Evolutionary conservation across 2,888 invertebrate genomes (phyloP), one percentile per base, ranked within the genome.

Genomic region (Xylocampa areola): DNA sequence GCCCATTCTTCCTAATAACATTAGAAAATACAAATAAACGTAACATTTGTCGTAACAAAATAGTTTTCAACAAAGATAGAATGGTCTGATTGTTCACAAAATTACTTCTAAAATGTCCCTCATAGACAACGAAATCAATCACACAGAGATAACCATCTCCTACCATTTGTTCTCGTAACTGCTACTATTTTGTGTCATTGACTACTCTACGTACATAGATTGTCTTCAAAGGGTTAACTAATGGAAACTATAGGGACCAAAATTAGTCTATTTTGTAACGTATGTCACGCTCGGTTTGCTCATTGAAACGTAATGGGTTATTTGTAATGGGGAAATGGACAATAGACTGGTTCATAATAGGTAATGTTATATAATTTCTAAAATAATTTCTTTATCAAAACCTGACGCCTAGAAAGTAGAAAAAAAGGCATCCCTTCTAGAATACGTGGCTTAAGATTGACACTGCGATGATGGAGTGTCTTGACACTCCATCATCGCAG

Each of bases 171-270:
- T 68, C 55, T 44, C 25, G 49, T 62, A 68, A 76, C 68, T 36
- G 73, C 76, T 73, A 68, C 73, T 76, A 73, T 73, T 68, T 43
- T 52, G 43, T 68, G 52, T 53, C 59, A 63, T 59, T 60, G 54
- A 55, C 45, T 41, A 43, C 35, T 45, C 11, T 14, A 35, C 37
- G 48, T 44, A 50, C 50, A 40, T 53, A 53, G 41, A 44, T 58
- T 60, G 57, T 64, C 45, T 55, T 43, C 45, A 52, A 72, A 77
- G 65, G 74, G 73, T 73, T 79, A 68, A 67, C 41, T 73, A 65
- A 75, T 79, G 65, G 63, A 27, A 53, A 59, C 66, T 64, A 55
- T 57, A 65, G 23, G 51, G 27, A 48, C 37, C 58, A 41, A 47
- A 64, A 39, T 61, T 39, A 40, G 36, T 25, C 21, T 27, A 14